Conservation (phyloP, 2,797 vertebrate species). For the Falco naumanni region DNA sequence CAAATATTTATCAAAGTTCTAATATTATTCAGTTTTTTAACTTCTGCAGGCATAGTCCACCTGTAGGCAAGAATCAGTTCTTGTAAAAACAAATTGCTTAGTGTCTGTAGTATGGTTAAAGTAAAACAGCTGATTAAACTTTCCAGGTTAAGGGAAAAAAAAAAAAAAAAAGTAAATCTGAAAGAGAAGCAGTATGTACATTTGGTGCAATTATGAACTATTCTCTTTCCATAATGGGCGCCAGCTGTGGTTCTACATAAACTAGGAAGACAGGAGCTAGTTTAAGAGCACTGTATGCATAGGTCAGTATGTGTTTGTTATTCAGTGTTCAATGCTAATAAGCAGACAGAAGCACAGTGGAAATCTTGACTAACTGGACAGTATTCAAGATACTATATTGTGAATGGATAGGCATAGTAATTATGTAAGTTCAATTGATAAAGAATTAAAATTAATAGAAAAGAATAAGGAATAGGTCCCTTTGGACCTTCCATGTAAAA, state of each 20-base stretch:
- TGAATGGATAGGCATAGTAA: neutral
- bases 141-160: neutral
- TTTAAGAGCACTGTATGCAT: conserved; percentile 7
- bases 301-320: conserved; percentile 15
- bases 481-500: neutral
- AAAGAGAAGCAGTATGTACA: conserved; percentile 52
- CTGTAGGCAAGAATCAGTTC: neutral
- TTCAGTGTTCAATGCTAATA: neutral
- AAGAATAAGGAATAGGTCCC: conserved; percentile 1
- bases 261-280: conserved; percentile 32
- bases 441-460: conserved; percentile 48
- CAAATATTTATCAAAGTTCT: neutral
- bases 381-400: neutral
- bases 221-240: conserved; percentile 56
- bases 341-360: neutral
- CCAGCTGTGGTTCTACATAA: conserved; percentile 64
- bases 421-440: conserved; percentile 10
- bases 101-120: neutral
- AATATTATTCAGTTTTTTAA: neutral
- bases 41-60: neutral
- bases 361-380: conserved; percentile 4
- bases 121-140: conserved; percentile 63
- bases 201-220: conserved; percentile 67
- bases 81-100: neutral
- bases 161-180: neutral